phyloP scores from a whole-genome alignment of 2,797 vertebrate genomes.

The Momotus momota region DNA sequence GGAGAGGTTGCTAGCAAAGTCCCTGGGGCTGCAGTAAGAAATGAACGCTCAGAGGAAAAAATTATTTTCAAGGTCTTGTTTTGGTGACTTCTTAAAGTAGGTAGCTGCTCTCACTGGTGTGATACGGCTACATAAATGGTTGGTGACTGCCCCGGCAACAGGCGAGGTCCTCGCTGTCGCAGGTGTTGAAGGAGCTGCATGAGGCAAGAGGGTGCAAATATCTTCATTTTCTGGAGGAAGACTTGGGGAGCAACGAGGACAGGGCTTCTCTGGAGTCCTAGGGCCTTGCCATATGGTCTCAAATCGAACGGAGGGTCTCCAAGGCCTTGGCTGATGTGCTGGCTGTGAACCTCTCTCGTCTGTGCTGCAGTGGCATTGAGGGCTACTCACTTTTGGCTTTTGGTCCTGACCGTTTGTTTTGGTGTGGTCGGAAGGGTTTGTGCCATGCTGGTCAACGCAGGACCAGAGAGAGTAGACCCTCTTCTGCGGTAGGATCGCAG shows the following conservation, averaged over 20 bases:
- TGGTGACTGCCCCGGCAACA: rapidly evolving
- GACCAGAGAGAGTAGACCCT: no score
- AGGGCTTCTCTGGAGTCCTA: neutral
- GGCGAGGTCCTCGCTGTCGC: rapidly evolving
- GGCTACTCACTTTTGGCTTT: rapidly evolving
- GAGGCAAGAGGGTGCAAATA: rapidly evolving
- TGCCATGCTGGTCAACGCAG: no score
- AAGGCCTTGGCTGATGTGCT: no score
- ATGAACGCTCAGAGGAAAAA: rapidly evolving
- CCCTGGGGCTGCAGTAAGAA: rapidly evolving
- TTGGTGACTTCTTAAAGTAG: rapidly evolving
- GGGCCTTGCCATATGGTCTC: rapidly evolving
- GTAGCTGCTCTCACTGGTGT: rapidly evolving
- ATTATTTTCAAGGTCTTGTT: no score
- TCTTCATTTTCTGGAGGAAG: rapidly evolving
- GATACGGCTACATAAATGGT: rapidly evolving
- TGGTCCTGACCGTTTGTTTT: no score
- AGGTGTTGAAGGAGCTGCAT: rapidly evolving
- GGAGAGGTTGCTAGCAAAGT: neutral
- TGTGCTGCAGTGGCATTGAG: rapidly evolving
- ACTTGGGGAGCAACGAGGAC: rapidly evolving
- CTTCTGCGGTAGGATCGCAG: rapidly evolving
- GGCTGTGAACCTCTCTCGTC: rapidly evolving
- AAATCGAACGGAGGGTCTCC: rapidly evolving
- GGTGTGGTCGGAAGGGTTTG: rapidly evolving